Percentiles rank a stretch among this genome's conserved stretches.
These are phyloP conservation scores for Dasyurus viverrinus DNA, from an alignment of 2,113 vertebrate species.

Conservation along the genomic window DNA sequence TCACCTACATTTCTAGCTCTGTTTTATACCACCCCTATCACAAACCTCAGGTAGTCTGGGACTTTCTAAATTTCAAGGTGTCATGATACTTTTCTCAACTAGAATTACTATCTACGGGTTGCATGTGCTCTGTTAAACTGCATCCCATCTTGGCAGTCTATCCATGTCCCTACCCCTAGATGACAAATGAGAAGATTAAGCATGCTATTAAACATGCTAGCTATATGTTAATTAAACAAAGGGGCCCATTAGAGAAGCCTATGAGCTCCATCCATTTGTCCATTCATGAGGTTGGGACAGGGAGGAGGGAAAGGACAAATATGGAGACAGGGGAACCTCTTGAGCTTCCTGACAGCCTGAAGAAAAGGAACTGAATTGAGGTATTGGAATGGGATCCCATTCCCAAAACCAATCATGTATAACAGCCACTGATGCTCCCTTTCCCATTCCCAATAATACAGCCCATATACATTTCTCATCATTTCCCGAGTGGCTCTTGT, in stretches of 20 bases:
- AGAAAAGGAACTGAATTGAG: neutral
- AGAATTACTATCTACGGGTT: neutral
- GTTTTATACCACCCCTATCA: neutral
- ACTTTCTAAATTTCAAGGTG: neutral
- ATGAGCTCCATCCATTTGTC: constrained; percentile 82
- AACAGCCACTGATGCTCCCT: neutral
- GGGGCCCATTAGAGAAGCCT: constrained; percentile 78
- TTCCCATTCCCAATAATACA: neutral
- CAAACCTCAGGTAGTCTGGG: neutral
- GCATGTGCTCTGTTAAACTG: neutral
- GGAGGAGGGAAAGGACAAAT: constrained; percentile 36
- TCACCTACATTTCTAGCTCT: neutral
- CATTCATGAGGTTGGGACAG: neutral
- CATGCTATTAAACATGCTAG: constrained; percentile 85
- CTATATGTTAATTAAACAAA: constrained; percentile 86
- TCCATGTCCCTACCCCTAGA: constrained; percentile 58
- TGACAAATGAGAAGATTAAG: constrained; percentile 81
- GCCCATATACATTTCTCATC: neutral
- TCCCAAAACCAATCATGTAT: neutral
- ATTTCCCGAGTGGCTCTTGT: neutral
- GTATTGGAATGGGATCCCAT: neutral
- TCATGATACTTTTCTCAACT: neutral
- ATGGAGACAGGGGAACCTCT: constrained; percentile 58
- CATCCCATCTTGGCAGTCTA: constrained; percentile 30
- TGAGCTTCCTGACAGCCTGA: neutral